Base-by-base conservation (phyloP, 1,140 invertebrate genomes). In the Danaus plexippus region DNA sequence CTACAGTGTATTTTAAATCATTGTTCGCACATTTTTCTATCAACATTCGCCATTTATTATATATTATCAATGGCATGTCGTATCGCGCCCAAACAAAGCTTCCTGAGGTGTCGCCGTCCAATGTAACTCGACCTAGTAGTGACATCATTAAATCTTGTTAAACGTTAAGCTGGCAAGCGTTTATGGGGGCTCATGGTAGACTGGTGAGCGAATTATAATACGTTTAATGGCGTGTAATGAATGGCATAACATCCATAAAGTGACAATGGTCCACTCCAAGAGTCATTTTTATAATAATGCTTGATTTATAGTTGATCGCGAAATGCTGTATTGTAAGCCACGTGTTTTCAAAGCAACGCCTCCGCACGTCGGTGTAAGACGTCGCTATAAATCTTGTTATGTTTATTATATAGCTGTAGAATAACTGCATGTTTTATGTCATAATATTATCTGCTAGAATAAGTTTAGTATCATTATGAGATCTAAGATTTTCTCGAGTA, bases 171-270 rank as follows among this genome's bases (percentile, higher is more conserved):
- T 47, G 46, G 18, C 10, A 32, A 42, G 43, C 7, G 18, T 18
- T 9, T 57, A 59, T 51, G 42, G 63, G 59, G 55, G 75, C 43
- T 75, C 80, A 64, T n/a, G 9, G 15, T 68, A 47, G 40, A 43
- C 22, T 77, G 70, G 77, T 75, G 60, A 73, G 59, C 57, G 63
- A 51, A 63, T 77, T 77, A 86, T 80, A 84, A 83, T 82, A 74
- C 74, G 73, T 80, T 83, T 83, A 86, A 84, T 83, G 80, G 80
- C 77, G 67, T 83, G 80, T 83, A 84, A 84, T 83, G 80, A 83
- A 85, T 83, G 75, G 75, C 69, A 78, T 80, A 83, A 86, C 83
- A 86, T 82, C 83, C 71, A 86, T 86, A 85, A 86, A 81, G 70
- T 70, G 65, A 83, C 83, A 86, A 86, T 86, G 73, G 67, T 73